Evolutionary conservation across 2,888 invertebrate species (phyloP), one percentile per base, ranked within the genome.

Genomic region (Caenorhabditis sinica): DNA sequence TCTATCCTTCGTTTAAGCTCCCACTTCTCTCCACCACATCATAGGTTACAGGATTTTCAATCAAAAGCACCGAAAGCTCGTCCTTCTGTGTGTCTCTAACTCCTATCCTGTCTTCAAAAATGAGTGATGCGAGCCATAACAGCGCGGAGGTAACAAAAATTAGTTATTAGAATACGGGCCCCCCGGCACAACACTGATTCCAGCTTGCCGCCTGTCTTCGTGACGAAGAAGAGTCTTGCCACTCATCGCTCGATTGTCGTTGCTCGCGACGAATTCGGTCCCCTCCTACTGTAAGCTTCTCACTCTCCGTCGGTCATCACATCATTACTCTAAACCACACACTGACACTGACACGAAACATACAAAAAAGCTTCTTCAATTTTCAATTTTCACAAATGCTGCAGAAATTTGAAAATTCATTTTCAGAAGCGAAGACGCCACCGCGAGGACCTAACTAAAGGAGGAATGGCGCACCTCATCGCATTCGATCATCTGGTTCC

Each of bases 401-500:
- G 28, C 30, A 60, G 51, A 51, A 23, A 23, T 53, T 6, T 23
- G 9, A 6, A 8, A 53, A 28, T 17, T 25, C 30, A 0, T 30
- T 51, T 30, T 20, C 68, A 80, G 80, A 72, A 80, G 30, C 56
- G 60, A 53, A 30, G 53, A 49, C 66, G 60, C 58, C 71, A 49
- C 30, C 58, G 30, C 49, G 66, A 28, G 3, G 28, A 13, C 43
- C 23, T 23, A 25, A 6, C 51, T 6, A 69, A 13, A 20, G 68
- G 51, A 60, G 61, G 33, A 36, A 81, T 81, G 73, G n/a, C 77
- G 40, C n/a, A 79, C 61, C 53, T 83, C 20, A 20, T 65, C 28
- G 9, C 25, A 20, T 84, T 84, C 40, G 74, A 71, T n/a, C 75
- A 80, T 28, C 53, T 81, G 2, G 33, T 84, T 6, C 84, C 84